Base-by-base conservation (phyloP, 2,888 invertebrate species). In the Tetragonula carbonaria region DNA sequence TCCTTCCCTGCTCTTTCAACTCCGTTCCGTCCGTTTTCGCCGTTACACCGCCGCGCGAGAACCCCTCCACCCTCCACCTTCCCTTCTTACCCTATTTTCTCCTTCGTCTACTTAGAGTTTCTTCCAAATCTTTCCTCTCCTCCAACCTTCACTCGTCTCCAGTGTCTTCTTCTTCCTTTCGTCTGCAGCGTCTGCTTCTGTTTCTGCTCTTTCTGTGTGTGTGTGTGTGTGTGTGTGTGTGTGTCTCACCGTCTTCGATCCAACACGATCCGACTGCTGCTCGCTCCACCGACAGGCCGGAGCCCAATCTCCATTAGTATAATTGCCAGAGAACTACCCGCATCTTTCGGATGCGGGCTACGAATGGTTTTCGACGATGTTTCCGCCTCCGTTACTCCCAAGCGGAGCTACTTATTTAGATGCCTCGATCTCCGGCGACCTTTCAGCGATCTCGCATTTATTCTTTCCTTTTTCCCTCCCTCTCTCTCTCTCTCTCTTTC, bases 271-370 rank as follows among this genome's bases (percentile, higher is more conserved):
- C 79, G 80, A 74, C 74, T 72, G 55, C 33, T 33, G 33, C 33
- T 33, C 75, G 74, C 75, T 68, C 79, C 80, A 74, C 78, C 62
- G 68, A 84, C 83, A 84, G 82, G 86, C 90, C 45, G 45, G 45
- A 45, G 87, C 87, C 90, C 91, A 90, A 91, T 93, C 91, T 93
- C 94, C 94, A 94, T 94, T 94, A 94, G 94, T 93, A 93, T 94
- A 94, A 94, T 94, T 94, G 93, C 93, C 90, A 89, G 90, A 87
- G 92, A 91, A 93, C 92, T 92, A 92, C 92, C 92, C 92, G 92
- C 91, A 93, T 92, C 80, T 78, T 67, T 73, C 80, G 80, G 89
- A 92, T 92, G 91, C 92, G 92, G 92, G 92, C 88, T 88, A 85
- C 80, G 90, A 87, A 90, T 82, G 77, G 63, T 85, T 88, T 78